phyloP scores from a whole-genome alignment of 2,888 invertebrate species.

The Melipona bicolor region DNA sequence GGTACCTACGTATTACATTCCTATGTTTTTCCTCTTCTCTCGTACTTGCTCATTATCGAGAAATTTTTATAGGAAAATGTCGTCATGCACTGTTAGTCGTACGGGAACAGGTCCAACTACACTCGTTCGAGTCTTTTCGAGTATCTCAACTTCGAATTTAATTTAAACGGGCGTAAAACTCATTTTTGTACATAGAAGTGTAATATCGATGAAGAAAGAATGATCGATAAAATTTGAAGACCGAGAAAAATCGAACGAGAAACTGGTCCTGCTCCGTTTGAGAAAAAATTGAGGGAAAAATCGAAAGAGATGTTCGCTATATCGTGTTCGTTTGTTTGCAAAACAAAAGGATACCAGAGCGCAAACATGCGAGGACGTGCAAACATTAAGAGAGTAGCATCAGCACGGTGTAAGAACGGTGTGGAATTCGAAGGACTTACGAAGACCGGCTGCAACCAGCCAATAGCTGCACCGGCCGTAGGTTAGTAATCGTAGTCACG shows the following conservation, averaged over 20 bases:
- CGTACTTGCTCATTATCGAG: constrained; percentile 31
- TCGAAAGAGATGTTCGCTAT: constrained; percentile 15
- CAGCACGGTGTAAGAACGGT: constrained; percentile 30
- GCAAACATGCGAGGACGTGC: constrained; percentile 77
- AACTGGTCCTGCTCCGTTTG: neutral
- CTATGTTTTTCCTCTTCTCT: constrained; percentile 55
- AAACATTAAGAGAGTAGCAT: constrained; percentile 64
- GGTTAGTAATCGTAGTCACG: constrained; percentile 52
- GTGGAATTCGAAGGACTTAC: constrained; percentile 59
- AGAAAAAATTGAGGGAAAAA: constrained; percentile 18
- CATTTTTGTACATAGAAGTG: no score
- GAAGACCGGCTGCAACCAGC: constrained; percentile 60
- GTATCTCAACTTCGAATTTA: no score
- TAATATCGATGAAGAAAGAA: no score
- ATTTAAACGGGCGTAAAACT: no score
- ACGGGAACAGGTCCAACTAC: constrained; percentile 3
- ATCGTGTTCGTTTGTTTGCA: constrained; percentile 61
- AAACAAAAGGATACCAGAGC: constrained; percentile 56
- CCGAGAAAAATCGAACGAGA: constrained; percentile 17
- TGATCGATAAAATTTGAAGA: neutral
- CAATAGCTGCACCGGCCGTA: constrained; percentile 47
- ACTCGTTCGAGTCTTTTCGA: constrained; percentile 10
- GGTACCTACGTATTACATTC: constrained; percentile 52
- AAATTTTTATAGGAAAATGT: constrained; percentile 21
- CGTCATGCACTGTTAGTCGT: constrained; percentile 49